Conservation (phyloP, 1,140 invertebrate species). For the Schlechtendalia chinensis region DNA sequence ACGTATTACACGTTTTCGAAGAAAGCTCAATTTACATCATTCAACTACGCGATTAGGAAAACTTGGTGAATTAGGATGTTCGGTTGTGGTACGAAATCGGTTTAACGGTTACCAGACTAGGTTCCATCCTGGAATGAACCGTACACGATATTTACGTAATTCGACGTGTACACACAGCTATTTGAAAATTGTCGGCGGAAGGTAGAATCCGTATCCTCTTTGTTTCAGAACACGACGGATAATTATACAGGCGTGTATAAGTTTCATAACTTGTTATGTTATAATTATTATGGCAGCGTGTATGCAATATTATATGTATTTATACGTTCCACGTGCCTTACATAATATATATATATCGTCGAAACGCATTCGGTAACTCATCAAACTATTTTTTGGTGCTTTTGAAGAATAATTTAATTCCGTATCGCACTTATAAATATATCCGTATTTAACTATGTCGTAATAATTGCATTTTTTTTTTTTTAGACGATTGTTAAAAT, state of each 20-base stretch:
- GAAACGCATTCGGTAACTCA: background rate
- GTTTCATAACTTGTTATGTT: conserved; percentile 25
- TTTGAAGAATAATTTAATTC: too few species aligned
- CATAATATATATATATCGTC: background rate
- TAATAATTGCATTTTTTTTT: too few species aligned
- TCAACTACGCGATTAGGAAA: too few species aligned
- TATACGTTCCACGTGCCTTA: background rate
- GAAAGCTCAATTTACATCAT: too few species aligned
- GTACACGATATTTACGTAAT: conserved; percentile 1
- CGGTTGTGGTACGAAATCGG: background rate
- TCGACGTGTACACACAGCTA: background rate
- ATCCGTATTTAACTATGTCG: background rate
- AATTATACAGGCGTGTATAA: conserved; percentile 1
- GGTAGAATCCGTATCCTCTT: too few species aligned
- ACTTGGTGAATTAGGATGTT: background rate
- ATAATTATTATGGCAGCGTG: background rate
- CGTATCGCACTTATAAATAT: too few species aligned
- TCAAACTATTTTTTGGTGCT: background rate
- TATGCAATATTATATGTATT: too few species aligned
- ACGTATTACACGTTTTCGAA: too few species aligned
- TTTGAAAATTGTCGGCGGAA: background rate
- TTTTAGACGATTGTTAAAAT: too few species aligned
- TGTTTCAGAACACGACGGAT: background rate
- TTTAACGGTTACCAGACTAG: background rate
- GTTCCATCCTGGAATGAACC: too few species aligned